These are phyloP conservation scores for Schlechtendalia chinensis DNA, from an alignment of 1,140 invertebrate species.

Conservation along the genomic window DNA sequence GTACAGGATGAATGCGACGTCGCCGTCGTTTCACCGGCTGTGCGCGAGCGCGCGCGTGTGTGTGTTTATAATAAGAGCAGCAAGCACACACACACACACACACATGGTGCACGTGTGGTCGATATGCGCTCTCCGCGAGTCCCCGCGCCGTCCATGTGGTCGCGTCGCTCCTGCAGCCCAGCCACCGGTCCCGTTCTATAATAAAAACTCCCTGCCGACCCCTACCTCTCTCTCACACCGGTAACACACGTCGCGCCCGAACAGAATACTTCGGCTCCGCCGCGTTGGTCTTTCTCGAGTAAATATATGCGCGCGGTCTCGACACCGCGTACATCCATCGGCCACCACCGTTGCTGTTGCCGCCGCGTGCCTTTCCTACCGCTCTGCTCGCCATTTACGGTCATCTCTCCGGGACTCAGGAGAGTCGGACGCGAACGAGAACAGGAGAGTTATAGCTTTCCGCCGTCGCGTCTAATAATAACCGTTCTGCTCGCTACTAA, in stretches of 20 bases:
- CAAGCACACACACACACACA: not conserved
- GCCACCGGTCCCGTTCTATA: constrained; percentile 22
- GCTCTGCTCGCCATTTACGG: constrained; percentile 25
- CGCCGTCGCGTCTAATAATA: constrained; percentile 10
- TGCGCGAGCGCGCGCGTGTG: no score
- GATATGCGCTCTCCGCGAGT: not conserved
- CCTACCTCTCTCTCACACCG: not conserved
- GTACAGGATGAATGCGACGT: constrained; percentile 11
- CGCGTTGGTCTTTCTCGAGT: constrained; percentile 17
- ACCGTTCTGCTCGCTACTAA: not conserved
- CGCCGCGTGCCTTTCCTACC: not conserved
- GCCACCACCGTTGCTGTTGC: no score
- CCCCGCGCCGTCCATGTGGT: not conserved
- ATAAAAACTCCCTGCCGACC: not conserved
- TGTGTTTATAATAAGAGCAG: constrained; percentile 34
- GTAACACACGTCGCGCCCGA: no score
- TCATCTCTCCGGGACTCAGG: constrained; percentile 20
- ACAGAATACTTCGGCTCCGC: not conserved
- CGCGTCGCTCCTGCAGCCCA: not conserved
- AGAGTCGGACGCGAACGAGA: not conserved
- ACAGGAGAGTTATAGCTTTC: not conserved
- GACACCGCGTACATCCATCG: constrained; percentile 17
- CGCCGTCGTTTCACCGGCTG: not conserved
- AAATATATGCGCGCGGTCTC: no score
- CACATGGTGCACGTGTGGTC: constrained; percentile 34